Evolutionary conservation across 2,797 vertebrate genomes (phyloP), one percentile per base, ranked within the genome.

Genomic region (Melanotaenia pygmaea): DNA sequence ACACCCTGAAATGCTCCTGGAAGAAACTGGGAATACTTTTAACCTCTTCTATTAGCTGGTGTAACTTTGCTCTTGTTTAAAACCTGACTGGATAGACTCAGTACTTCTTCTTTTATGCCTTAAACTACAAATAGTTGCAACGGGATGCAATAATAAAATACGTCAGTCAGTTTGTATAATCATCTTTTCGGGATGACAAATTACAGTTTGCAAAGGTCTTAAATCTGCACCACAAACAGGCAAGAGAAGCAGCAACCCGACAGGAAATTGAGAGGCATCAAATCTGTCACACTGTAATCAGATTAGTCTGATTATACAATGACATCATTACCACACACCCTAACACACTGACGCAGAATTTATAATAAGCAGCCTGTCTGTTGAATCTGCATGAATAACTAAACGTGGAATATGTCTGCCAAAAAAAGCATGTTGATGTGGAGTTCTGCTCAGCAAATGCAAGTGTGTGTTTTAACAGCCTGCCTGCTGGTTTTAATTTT

Each of bases 241-340:
- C 43, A 30, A 13, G 13, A 38, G 58, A 58, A 32, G 37, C 58
- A 22, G 67, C 2, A 8, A 74, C 35, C 63, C 26, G 35, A 59
- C 68, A 84, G 79, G 71, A 83, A 82, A 82, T 11, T 72, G 66
- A 80, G 82, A 84, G n/a, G 59, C 76, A 79, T 83, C 65, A 82
- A 79, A 83, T 83, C 77, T 80, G 83, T 74, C 79, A 79, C 83
- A 76, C 65, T 63, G 67, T 85, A 84, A 91, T 85, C 72, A 79
- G 82, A 88, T 91, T 89, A 89, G 76, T 78, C 58, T 80, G 80
- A 86, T 83, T 75, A 72, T 62, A 81, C 74, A 76, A 72, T 85
- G 82, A 84, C 80, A 86, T 81, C 76, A 90, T 79, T 71, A 57
- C 32, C 35, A 47, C 74, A 67, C 72, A 74, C 40, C n/a, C 60